Conservation (phyloP, 1,140 invertebrate genomes). For the Heliconius eleuchia region DNA sequence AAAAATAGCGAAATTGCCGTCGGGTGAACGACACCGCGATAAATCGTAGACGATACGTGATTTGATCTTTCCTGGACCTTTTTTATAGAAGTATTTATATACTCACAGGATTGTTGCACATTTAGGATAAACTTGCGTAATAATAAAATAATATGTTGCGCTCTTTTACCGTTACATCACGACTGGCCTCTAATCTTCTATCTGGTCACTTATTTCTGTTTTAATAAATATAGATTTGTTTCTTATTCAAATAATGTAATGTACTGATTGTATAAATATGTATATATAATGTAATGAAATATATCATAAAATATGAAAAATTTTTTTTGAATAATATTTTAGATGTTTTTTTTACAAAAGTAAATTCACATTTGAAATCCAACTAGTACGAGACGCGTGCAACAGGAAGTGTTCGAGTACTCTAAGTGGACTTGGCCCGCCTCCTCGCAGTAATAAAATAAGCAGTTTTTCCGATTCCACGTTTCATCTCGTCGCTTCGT, state of each 20-base stretch:
- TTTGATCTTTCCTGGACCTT: slow-evolving; percentile 1
- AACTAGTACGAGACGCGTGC: slow-evolving; percentile 31
- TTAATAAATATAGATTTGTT: no score
- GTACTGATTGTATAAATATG: no score
- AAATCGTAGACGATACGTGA: slow-evolving; percentile 9
- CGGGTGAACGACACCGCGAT: not conserved
- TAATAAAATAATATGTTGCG: no score
- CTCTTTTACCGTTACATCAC: no score
- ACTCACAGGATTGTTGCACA: not conserved
- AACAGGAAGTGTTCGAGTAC: slow-evolving; percentile 45
- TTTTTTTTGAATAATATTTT: not conserved
- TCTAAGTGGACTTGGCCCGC: slow-evolving; percentile 71
- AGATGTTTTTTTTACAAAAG: not conserved
- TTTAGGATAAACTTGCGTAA: no score
- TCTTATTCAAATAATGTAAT: no score
- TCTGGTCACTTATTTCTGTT: no score
- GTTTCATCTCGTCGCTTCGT: slow-evolving; percentile 75
- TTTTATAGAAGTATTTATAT: not conserved
- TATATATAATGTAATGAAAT: no score
- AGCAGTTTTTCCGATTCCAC: slow-evolving; percentile 77
- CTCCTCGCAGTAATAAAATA: slow-evolving; percentile 75
- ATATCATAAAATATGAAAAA: no score
- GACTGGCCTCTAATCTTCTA: no score
- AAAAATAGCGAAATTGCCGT: slow-evolving; percentile 1
- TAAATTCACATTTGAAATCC: slow-evolving; percentile 28